phyloP scores from a whole-genome alignment of 1,140 invertebrate genomes.

The Drosophila nigrodunni region DNA sequence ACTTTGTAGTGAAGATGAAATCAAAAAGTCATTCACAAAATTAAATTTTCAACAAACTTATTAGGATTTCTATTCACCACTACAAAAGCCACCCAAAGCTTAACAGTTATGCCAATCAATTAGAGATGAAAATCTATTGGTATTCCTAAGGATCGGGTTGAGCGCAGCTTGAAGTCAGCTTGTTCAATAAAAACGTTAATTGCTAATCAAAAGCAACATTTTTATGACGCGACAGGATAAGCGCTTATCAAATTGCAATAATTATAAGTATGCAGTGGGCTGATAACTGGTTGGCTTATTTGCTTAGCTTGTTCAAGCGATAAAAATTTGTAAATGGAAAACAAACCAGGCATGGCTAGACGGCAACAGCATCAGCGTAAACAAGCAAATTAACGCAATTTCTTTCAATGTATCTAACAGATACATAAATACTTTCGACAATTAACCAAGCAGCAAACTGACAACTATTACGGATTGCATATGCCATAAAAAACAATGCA shows the following conservation, averaged over 20 bases:
- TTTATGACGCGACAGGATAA: constrained; percentile 80
- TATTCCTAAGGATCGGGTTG: constrained; percentile 35
- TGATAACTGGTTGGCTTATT: constrained; percentile 66
- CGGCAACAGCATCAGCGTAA: constrained; percentile 66
- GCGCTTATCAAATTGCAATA: constrained; percentile 71
- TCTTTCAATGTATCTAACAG: constrained; percentile 45
- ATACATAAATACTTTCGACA: constrained; percentile 46
- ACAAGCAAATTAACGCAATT: constrained; percentile 80
- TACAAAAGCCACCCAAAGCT: constrained; percentile 25
- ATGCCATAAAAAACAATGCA: constrained; percentile 44
- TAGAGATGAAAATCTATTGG: constrained; percentile 32
- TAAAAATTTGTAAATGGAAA: constrained; percentile 69
- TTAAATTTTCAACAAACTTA: no score
- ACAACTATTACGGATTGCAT: constrained; percentile 47
- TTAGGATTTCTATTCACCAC: no score
- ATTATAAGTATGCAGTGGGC: constrained; percentile 10
- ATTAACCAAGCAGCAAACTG: constrained; percentile 55
- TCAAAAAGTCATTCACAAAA: no score
- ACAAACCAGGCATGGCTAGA: constrained; percentile 18
- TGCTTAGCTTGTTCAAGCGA: constrained; percentile 49
- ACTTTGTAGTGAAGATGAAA: no score
- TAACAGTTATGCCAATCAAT: constrained; percentile 40
- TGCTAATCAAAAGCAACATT: constrained; percentile 79
- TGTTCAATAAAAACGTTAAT: constrained; percentile 76
- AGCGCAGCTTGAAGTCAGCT: constrained; percentile 49